phyloP scores from a whole-genome alignment of 2,888 invertebrate species.

The Maniola hyperantus region DNA sequence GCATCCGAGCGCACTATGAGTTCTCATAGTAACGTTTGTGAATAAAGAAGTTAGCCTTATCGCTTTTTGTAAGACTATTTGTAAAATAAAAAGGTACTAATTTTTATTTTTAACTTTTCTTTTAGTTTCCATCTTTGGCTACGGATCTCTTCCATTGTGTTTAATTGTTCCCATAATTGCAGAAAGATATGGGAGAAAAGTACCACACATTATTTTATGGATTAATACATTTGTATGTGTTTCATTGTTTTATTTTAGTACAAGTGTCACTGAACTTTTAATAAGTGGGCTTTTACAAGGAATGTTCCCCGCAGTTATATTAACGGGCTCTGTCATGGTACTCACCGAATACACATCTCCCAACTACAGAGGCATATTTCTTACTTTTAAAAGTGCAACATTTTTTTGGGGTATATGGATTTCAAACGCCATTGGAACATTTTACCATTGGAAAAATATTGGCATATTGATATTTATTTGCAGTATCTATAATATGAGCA shows the following conservation, averaged over 20 bases:
- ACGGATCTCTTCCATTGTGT: conserved; percentile 2
- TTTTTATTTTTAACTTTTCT: background rate
- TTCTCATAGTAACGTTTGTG: too few species aligned
- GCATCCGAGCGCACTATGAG: too few species aligned
- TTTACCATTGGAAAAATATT: conserved; percentile 43
- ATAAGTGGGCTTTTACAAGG: conserved; percentile 18
- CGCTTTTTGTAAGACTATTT: too few species aligned
- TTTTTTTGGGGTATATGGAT: conserved; percentile 48
- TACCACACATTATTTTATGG: conserved; percentile 14
- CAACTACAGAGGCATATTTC: conserved; percentile 45
- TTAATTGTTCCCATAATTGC: conserved; percentile 11
- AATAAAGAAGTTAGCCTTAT: too few species aligned
- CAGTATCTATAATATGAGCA: too few species aligned
- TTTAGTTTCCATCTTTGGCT: conserved; percentile 8
- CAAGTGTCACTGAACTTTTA: background rate
- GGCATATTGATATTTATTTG: too few species aligned
- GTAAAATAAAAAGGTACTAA: too few species aligned
- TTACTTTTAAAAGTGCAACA: conserved; percentile 47
- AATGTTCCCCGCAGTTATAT: background rate
- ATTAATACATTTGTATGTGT: background rate
- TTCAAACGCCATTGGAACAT: conserved; percentile 49
- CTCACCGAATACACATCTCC: conserved; percentile 48
- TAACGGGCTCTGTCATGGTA: conserved; percentile 35
- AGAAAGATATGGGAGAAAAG: conserved; percentile 11
- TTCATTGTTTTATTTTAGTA: too few species aligned